These are phyloP conservation scores for Ditylenchus dipsaci DNA, from an alignment of 1,140 invertebrate genomes.

Conservation along the genomic window DNA sequence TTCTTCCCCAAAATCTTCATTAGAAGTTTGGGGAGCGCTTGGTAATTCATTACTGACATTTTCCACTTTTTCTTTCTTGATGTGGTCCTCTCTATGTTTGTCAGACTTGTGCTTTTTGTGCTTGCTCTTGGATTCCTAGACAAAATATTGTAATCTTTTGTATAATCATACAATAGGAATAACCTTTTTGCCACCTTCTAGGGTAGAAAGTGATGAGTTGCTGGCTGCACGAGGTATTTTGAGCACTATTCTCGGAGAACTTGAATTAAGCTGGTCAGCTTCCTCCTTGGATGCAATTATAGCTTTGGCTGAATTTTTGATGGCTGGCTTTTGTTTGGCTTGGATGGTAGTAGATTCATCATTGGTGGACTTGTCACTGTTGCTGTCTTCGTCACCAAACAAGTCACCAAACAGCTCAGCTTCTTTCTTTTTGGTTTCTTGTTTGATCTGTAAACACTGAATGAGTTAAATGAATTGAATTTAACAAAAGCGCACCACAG, in stretches of 20 bases:
- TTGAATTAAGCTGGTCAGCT: not conserved
- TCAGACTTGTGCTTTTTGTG: not conserved
- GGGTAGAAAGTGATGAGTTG: not conserved
- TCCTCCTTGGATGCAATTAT: not conserved
- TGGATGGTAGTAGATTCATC: too few species aligned
- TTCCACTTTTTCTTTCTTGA: too few species aligned
- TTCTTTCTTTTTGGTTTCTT: not conserved
- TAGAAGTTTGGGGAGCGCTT: too few species aligned
- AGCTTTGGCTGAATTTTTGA: too few species aligned
- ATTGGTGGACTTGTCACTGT: too few species aligned
- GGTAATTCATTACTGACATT: too few species aligned
- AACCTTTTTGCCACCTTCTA: not conserved
- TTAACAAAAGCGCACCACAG: too few species aligned
- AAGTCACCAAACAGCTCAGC: not conserved
- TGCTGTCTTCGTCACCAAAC: not conserved
- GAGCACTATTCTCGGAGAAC: conserved; percentile 1
- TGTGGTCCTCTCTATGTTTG: not conserved
- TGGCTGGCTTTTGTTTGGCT: too few species aligned
- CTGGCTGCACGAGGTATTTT: not conserved
- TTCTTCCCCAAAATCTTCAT: too few species aligned
- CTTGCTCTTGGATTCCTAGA: not conserved
- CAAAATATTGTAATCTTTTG: not conserved
- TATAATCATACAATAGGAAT: not conserved
- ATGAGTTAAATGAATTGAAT: too few species aligned
- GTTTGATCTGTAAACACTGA: too few species aligned